Conservation (phyloP, 2,113 vertebrate genomes). For the Macquaria australasica region DNA sequence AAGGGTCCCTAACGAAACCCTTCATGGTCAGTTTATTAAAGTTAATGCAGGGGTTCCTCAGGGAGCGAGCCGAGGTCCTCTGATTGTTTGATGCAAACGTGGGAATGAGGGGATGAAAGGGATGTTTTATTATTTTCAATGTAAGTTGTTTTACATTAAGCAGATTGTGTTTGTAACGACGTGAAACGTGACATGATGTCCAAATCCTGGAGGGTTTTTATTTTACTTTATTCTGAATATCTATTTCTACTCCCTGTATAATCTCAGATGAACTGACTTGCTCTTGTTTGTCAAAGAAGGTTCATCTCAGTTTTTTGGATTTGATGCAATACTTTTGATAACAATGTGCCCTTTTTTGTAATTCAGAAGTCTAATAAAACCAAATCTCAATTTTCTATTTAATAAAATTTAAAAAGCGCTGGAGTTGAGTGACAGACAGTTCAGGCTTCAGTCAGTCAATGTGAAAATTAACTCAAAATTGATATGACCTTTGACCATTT, state of each 20-base stretch:
- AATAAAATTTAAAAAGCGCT: slow-evolving; percentile 3
- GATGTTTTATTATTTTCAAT: slow-evolving; percentile 23
- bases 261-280: slow-evolving; percentile 22
- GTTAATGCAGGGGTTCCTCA: slow-evolving; percentile 42
- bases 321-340: slow-evolving; percentile 76
- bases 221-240: slow-evolving; percentile 13
- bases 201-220: neutral
- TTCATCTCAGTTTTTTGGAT: slow-evolving; percentile 64
- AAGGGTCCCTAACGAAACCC: neutral
- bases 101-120: slow-evolving; percentile 30
- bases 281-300: slow-evolving; percentile 28
- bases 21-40: neutral
- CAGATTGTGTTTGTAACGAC: slow-evolving; percentile 28
- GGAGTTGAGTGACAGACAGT: neutral
- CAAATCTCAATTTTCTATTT: slow-evolving; percentile 33
- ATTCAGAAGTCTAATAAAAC: slow-evolving; percentile 46
- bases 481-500: slow-evolving; percentile 25
- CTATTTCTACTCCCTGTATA: slow-evolving; percentile 56
- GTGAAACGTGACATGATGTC: slow-evolving; percentile 23
- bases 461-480: slow-evolving; percentile 5
- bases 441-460: neutral
- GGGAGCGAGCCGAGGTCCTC: slow-evolving; percentile 15
- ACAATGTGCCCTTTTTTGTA: slow-evolving; percentile 58
- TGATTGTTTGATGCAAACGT: slow-evolving; percentile 2
- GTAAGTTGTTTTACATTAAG: slow-evolving; percentile 7